Conservation (phyloP, 2,888 invertebrate species). For the Macrophya alboannulata region DNA sequence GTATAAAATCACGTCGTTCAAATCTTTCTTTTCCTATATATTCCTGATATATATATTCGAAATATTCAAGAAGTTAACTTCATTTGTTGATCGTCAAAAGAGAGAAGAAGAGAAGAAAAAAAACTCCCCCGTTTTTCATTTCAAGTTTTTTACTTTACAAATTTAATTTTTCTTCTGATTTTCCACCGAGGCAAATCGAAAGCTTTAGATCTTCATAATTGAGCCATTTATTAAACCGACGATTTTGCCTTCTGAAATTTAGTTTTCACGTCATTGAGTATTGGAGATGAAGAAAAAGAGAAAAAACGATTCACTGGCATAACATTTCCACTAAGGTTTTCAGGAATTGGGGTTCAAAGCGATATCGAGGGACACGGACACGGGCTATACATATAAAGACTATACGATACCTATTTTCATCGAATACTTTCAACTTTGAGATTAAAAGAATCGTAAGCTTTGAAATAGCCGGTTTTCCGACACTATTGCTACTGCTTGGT, state of each 20-base stretch:
- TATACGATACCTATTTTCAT: slow-evolving; percentile 15
- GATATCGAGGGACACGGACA: slow-evolving; percentile 2
- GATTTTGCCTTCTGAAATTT: background rate
- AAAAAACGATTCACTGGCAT: background rate
- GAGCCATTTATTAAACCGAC: background rate
- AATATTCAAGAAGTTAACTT: background rate
- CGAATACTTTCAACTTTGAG: slow-evolving; percentile 7
- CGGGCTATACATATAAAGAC: background rate
- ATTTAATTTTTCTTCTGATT: background rate
- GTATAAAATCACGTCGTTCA: background rate
- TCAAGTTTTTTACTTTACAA: no score
- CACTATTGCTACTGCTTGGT: slow-evolving; percentile 22
- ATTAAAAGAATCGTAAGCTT: slow-evolving; percentile 19
- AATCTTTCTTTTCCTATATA: background rate
- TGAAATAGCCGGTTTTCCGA: slow-evolving; percentile 25
- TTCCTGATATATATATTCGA: background rate
- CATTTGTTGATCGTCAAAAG: background rate
- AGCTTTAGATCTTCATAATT: slow-evolving; percentile 21
- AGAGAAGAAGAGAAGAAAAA: background rate
- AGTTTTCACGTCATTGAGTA: slow-evolving; percentile 20
- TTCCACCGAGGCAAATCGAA: background rate
- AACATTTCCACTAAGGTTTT: background rate
- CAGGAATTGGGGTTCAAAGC: background rate
- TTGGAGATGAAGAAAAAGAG: background rate
- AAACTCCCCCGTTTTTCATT: background rate